Base-by-base conservation (phyloP, 2,113 vertebrate genomes). In the Mohoua ochrocephala region DNA sequence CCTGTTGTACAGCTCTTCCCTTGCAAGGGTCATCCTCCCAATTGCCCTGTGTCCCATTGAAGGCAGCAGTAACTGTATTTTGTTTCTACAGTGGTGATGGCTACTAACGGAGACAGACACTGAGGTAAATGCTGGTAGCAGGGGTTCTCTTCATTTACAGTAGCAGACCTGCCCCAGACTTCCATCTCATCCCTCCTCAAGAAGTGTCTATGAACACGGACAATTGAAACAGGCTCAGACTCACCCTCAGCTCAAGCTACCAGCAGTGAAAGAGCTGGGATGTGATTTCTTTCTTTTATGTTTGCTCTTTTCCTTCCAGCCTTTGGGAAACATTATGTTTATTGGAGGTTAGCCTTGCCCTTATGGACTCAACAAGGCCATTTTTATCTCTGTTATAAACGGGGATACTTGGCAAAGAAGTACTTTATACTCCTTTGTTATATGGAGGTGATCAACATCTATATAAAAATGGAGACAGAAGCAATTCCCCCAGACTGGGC, bases 381-480 rank as follows among this genome's bases (percentile, higher is more conserved):
- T 81, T 92, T 95, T 63, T 37, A 47, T 50, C 15, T 44, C 17
- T 56, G 87, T 77, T 23, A 87, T 24, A 50, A 75, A 57, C 0
- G 0, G 20, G 3, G n/a, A 28, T 82, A 37, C 78, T 74, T 82
- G 37, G 8, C 61, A 59, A n/a, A n/a, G n/a, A n/a, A n/a, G 24
- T 47, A 78, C 16, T 78, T 87, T 33, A 7, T 73, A 84, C 23
- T 13, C 89, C 42, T 94, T 47, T 50, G 17, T 68, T 91, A 35
- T 22, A 37, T 47, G 22, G 28, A 69, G 56, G 39, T 50, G 45
- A 88, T 71, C 15, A 71, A 56, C n/a, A 68, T 27, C 61, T 53
- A 13, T 39, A 47, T 68, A 65, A 75, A 93, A 87, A 87, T 30
- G 31, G 69, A 92, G 81, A 76, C 27, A 78, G 42, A 87, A 95